A percentile compares a stretch with the other conserved stretches of the same genome.
Evolutionary conservation across 2,888 invertebrate genomes (phyloP).

Genomic region (Leucania comma): DNA sequence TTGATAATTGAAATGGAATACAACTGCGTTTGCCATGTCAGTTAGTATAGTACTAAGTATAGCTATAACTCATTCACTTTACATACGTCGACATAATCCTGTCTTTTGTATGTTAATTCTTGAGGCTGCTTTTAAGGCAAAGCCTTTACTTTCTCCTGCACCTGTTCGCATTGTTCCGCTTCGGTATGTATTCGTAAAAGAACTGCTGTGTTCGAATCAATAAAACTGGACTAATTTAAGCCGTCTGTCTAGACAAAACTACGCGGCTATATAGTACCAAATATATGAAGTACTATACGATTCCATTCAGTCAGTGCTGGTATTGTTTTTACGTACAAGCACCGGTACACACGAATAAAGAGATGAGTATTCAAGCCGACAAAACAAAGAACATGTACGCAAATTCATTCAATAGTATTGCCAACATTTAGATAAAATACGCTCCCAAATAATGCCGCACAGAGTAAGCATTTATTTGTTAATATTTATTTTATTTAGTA

Average conservation of each 20-base stretch:
- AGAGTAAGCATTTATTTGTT: background rate
- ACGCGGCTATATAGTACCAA: slow-evolving; percentile 19
- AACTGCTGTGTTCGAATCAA: background rate
- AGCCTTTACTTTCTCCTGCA: background rate
- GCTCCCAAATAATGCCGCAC: background rate
- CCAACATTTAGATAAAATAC: background rate
- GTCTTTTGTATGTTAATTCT: slow-evolving; percentile 5
- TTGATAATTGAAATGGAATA: too few species aligned
- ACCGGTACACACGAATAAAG: slow-evolving; percentile 7
- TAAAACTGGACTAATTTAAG: slow-evolving; percentile 7
- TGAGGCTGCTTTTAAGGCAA: background rate
- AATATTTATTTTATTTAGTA: too few species aligned
- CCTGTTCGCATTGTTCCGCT: background rate
- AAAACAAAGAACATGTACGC: background rate
- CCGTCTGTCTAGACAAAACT: slow-evolving; percentile 35
- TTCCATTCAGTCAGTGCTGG: slow-evolving; percentile 50
- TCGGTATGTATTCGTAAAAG: background rate
- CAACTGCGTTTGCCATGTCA: too few species aligned
- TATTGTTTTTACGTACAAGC: slow-evolving; percentile 39
- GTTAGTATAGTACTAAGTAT: background rate
- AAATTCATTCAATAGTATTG: background rate
- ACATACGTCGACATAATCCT: too few species aligned
- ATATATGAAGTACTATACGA: slow-evolving; percentile 17
- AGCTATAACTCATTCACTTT: too few species aligned
- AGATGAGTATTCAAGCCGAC: background rate